Evolutionary conservation across 2,888 invertebrate genomes (phyloP).

Genomic region (Argyresthia goedartella): DNA sequence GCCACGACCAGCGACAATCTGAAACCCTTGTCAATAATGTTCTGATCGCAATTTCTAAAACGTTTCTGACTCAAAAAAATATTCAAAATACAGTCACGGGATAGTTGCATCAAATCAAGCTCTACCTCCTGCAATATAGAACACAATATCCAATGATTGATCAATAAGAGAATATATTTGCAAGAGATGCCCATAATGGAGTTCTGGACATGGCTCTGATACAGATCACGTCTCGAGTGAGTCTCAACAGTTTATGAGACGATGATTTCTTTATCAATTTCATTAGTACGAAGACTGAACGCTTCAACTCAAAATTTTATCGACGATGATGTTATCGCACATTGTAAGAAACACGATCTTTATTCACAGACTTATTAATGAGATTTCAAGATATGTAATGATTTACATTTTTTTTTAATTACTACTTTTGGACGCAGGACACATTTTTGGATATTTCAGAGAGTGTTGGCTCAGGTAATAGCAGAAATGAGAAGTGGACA

Average conservation of each 20-base stretch:
- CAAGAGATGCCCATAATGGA: background rate
- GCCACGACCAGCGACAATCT: background rate
- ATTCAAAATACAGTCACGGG: background rate
- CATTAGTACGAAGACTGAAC: conserved; percentile 15
- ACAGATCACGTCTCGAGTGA: conserved; percentile 23
- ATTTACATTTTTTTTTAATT: too few species aligned
- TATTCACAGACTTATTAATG: too few species aligned
- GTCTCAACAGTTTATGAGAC: conserved; percentile 15
- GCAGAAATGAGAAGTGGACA: too few species aligned
- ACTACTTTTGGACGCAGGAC: too few species aligned
- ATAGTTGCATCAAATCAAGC: background rate
- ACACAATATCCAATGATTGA: too few species aligned
- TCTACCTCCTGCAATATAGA: too few species aligned
- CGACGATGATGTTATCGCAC: conserved; percentile 18
- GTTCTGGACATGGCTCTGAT: conserved; percentile 21
- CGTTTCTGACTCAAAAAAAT: background rate
- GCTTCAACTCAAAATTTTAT: background rate
- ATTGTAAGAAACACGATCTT: too few species aligned
- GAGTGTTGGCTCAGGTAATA: too few species aligned
- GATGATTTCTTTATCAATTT: conserved; percentile 39
- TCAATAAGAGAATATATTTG: too few species aligned
- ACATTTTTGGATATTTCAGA: too few species aligned
- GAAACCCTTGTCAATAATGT: too few species aligned
- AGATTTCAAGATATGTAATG: too few species aligned
- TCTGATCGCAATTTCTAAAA: background rate